phyloP scores from a whole-genome alignment of 2,888 invertebrate species.

The Melinaea marsaeus region DNA sequence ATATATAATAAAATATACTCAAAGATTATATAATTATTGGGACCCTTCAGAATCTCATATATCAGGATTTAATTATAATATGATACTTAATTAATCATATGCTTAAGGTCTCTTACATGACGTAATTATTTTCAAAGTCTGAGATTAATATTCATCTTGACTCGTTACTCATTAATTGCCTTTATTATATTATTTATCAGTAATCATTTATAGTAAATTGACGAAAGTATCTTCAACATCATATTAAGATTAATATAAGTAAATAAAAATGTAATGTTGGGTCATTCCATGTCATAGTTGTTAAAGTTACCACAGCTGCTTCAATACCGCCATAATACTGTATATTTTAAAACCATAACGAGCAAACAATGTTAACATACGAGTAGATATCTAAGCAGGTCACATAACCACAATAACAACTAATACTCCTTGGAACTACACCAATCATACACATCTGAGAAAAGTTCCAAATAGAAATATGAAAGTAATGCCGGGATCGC shows the following conservation, averaged over 20 bases:
- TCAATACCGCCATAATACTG: too few relatives aligned
- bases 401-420: neutral
- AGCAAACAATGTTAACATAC: too few relatives aligned
- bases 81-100: slow-evolving; percentile 3
- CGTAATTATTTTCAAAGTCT: neutral
- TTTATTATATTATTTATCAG: slow-evolving; percentile 5
- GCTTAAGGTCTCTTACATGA: neutral
- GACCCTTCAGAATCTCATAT: neutral
- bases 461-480: slow-evolving; percentile 40
- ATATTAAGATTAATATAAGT: neutral
- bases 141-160: slow-evolving; percentile 3
- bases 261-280: neutral
- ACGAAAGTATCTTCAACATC: neutral
- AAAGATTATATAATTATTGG: too few relatives aligned
- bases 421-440: neutral
- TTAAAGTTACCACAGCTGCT: too few relatives aligned
- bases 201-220: neutral
- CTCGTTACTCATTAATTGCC: slow-evolving; percentile 5
- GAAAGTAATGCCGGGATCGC: slow-evolving; percentile 70
- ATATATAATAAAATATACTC: neutral
- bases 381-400: neutral
- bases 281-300: neutral
- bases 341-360: too few relatives aligned
- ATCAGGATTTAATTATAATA: neutral
- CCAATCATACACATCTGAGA: slow-evolving; percentile 14